These are phyloP conservation scores for Chaetura pelagica DNA, from an alignment of 2,113 vertebrate species.

Conservation along the genomic window DNA sequence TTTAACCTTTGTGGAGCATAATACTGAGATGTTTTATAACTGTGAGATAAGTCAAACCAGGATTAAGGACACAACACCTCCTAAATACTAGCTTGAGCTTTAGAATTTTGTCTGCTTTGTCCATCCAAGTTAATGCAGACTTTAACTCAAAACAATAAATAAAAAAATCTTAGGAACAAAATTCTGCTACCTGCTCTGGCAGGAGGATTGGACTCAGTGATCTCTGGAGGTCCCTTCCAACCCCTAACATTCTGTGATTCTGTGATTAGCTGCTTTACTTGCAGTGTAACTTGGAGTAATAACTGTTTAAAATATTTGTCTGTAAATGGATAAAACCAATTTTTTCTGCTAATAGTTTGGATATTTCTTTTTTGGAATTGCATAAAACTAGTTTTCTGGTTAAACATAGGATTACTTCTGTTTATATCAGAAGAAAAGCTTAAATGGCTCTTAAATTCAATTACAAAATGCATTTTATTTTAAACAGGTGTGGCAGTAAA, in stretches of 20 bases:
- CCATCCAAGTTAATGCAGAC: not conserved
- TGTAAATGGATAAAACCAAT: not conserved
- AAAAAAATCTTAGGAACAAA: not conserved
- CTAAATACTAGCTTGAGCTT: not conserved
- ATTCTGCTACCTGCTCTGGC: not conserved
- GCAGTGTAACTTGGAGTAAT: not conserved
- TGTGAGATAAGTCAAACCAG: not conserved
- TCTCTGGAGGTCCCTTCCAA: too few relatives aligned
- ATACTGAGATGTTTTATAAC: not conserved
- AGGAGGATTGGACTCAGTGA: too few relatives aligned
- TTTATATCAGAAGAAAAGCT: not conserved
- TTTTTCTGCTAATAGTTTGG: not conserved
- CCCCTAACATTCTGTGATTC: too few relatives aligned
- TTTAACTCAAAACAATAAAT: not conserved
- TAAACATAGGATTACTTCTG: not conserved
- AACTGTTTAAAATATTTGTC: not conserved
- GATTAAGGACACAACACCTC: not conserved
- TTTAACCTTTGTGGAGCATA: not conserved
- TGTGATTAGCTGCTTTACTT: not conserved
- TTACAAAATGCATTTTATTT: slow-evolving; percentile 8
- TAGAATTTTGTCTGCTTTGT: not conserved
- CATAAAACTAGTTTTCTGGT: not conserved
- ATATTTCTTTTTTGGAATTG: not conserved
- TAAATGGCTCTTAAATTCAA: not conserved
- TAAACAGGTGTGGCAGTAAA: slow-evolving; percentile 94